phyloP scores from a whole-genome alignment of 2,113 vertebrate species.

The Tyto alba region DNA sequence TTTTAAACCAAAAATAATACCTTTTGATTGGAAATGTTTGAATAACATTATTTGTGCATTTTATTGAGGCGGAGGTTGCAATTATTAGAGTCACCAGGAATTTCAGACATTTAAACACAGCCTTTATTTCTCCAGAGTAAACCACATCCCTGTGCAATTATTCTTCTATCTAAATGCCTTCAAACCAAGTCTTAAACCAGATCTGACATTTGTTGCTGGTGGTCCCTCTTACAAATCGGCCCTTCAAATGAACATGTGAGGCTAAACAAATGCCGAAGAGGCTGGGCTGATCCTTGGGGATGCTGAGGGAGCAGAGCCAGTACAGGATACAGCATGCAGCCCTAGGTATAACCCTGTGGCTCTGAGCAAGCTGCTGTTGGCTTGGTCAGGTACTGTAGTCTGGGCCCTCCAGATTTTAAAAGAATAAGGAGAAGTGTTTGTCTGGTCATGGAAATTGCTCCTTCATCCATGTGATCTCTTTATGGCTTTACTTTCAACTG shows the following conservation, averaged over 20 bases:
- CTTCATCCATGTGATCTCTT: slow-evolving; percentile 10
- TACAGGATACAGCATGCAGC: background rate
- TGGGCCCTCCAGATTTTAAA: background rate
- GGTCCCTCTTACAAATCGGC: slow-evolving; percentile 35
- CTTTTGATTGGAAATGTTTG: slow-evolving; percentile 72
- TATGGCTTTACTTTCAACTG: background rate
- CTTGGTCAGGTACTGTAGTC: background rate
- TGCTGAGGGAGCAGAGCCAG: background rate
- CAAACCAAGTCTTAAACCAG: slow-evolving; percentile 55
- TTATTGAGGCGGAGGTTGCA: slow-evolving; percentile 74
- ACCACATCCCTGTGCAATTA: slow-evolving; percentile 74
- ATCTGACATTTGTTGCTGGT: slow-evolving; percentile 63
- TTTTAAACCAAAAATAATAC: slow-evolving; percentile 76
- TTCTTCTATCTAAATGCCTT: slow-evolving; percentile 75
- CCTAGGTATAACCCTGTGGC: background rate
- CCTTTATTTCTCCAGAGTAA: slow-evolving; percentile 67
- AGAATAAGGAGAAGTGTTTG: slow-evolving; percentile 17
- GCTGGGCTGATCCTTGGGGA: background rate
- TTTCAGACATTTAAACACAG: slow-evolving; percentile 73
- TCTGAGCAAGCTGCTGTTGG: background rate
- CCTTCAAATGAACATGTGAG: background rate
- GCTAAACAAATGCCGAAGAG: background rate
- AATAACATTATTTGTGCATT: slow-evolving; percentile 71
- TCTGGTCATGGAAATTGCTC: background rate
- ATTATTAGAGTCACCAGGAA: slow-evolving; percentile 76